These are phyloP conservation scores for Oxyruncus cristatus DNA, from an alignment of 2,113 vertebrate species.

Conservation along the genomic window DNA sequence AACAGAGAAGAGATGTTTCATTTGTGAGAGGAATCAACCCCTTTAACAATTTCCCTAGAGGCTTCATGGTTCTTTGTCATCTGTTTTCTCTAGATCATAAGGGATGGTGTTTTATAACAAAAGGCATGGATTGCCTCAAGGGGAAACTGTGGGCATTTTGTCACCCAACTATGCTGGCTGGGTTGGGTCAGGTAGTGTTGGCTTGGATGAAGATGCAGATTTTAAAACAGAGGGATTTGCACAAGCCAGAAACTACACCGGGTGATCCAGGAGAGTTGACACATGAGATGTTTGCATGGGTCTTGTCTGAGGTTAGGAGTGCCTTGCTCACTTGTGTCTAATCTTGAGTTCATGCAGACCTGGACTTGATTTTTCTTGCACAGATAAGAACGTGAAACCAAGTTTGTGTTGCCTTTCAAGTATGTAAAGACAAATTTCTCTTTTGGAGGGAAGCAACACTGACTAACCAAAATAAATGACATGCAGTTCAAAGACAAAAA, in stretches of 20 bases:
- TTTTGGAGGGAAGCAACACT: background rate
- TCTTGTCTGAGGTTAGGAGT: background rate
- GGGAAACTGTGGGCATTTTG: background rate
- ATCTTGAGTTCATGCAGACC: background rate
- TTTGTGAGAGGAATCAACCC: background rate
- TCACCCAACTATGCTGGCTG: background rate
- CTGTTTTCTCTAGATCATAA: background rate
- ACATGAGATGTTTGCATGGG: background rate
- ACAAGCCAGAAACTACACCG: background rate
- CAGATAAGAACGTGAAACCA: background rate
- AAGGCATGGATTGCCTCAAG: background rate
- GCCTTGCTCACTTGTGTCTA: background rate
- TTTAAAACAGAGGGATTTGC: background rate
- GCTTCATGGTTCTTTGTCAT: background rate
- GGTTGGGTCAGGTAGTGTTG: background rate
- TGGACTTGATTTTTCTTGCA: background rate
- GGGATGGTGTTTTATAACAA: fast-evolving
- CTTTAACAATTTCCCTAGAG: background rate
- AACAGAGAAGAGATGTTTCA: background rate
- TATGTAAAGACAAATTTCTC: background rate
- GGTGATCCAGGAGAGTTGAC: background rate
- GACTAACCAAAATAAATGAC: background rate
- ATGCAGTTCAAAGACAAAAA: background rate
- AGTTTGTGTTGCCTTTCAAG: background rate
- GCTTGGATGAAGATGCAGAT: background rate